Base-by-base conservation (phyloP, 2,888 invertebrate species). In the Andrena marginata region DNA sequence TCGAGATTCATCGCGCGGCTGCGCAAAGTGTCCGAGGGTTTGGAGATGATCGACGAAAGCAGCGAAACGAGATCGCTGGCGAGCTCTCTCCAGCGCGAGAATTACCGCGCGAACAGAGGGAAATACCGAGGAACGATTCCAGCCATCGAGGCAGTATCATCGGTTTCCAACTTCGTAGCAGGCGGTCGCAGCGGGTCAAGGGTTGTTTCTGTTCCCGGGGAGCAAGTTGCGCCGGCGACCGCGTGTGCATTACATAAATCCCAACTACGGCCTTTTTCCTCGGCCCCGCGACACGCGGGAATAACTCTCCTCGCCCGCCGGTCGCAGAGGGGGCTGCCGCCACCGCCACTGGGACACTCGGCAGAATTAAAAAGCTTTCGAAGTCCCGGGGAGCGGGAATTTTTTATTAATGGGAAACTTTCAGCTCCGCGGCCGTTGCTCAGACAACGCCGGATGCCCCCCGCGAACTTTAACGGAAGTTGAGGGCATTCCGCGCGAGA, bases 301-400 rank as follows among this genome's bases (percentile, higher is more conserved):
- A 67, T 78, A 72, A 71, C 65, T 71, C 62, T 26, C 60, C 62
- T 26, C 60, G 3, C 23, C 33, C 65, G 10, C 2, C 35, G 16
- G 3, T 16, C 42, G 3, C 13, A 10, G 59, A 42, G 31, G 60
- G 67, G 7, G 49, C 20, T n/a, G 60, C 68, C 48, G 60, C 68
- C 48, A 5, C 42, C 42, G 31, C 65, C 54, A 29, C 62, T 63
- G 63, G 31, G 79, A 80, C 82, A 85, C 80, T 80, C 62, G 77
- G 77, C 78, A 80, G 74, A 90, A 90, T 90, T 89, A 90, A 89
- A 90, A 90, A 90, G 87, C 90, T 89, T 88, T 86, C 78, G 80
- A 86, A 85, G 77, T 83, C 75, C 72, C 84, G 85, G 83, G 83
- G 83, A 85, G 85, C 85, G 82, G 67, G 83, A 85, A 84, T 87